Evolutionary conservation across 1,140 invertebrate species (phyloP), one percentile per base, ranked within the genome.

Genomic region (Drosophila micromelanica): DNA sequence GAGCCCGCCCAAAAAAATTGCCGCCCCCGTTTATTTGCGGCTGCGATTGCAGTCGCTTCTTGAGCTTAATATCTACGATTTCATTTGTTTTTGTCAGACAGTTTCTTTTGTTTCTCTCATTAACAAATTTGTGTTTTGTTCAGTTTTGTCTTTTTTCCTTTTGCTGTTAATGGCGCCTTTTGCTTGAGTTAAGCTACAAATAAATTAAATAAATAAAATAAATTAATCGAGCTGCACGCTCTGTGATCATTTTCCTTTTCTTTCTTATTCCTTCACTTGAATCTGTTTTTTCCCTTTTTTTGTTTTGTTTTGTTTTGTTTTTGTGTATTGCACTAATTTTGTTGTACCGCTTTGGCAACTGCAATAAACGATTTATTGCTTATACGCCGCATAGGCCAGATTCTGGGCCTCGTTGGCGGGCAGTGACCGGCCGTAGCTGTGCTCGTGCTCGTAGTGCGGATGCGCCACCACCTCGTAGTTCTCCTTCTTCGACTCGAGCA

Each of bases 391-490:
- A 90, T 96, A 96, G 42, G 95, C 95, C 76, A 95, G 76, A 61
- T 96, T 93, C 82, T 95, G 94, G 5, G 94, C 93, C 55, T 94
- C 93, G 5, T 65, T 69, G 8, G 32, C 63, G n/a, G 57, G 80
- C 55, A 94, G 91, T 23, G 94, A 92, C 38, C 95, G 87, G 51
- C 93, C 94, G 92, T 94, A 95, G 86, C 92, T 93, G 92, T 94
- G 94, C 68, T 93, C 92, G 74, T 95, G 94, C 80, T 93, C 93
- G 78, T 94, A 93, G 76, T 95, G 94, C 5, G 95, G 95, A 87
- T 95, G 95, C 43, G 95, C 93, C 0, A 95, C 95, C 0, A 96
- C 95, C 85, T 97, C 96, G 87, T 96, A 96, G 78, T 94, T 95
- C 49, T 94, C 94, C 52, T 94, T 92, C 78, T 96, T 96, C 77